Percentiles rank a stretch among this genome's conserved stretches.
Evolutionary conservation across 2,113 vertebrate species (phyloP).

Genomic region (Xiphophorus maculatus): DNA sequence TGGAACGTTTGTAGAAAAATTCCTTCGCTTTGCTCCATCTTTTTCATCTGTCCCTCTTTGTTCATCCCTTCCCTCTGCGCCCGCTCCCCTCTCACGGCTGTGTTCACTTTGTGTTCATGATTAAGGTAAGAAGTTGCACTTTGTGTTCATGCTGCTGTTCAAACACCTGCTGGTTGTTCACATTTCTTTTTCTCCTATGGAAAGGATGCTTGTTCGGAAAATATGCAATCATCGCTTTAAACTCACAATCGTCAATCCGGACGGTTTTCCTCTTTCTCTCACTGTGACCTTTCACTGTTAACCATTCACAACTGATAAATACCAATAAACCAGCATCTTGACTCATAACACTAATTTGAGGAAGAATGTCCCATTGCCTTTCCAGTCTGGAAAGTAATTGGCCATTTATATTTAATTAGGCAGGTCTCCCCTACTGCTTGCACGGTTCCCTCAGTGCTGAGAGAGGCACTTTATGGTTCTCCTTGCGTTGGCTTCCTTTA

Average conservation of each 20-base stretch:
- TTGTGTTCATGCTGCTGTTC: conserved; percentile 12
- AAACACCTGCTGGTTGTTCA: conserved; percentile 8
- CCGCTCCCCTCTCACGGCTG: conserved; percentile 37
- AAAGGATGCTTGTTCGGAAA: conserved; percentile 31
- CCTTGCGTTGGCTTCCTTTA: conserved; percentile 70
- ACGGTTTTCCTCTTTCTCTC: not conserved
- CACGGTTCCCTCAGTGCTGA: conserved; percentile 71
- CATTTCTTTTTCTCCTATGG: conserved; percentile 7
- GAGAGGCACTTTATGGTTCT: conserved; percentile 73
- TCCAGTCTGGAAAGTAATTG: conserved; percentile 75
- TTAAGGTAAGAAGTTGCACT: conserved; percentile 68
- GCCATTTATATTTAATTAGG: conserved; percentile 83
- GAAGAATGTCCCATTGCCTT: conserved; percentile 70
- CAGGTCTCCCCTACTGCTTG: conserved; percentile 63
- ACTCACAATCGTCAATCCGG: conserved; percentile 12
- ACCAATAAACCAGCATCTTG: conserved; percentile 68
- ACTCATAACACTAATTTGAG: conserved; percentile 67
- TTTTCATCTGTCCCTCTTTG: conserved; percentile 37
- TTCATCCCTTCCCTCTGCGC: conserved; percentile 20
- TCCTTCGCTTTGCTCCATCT: conserved; percentile 38
- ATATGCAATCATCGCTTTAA: conserved; percentile 1
- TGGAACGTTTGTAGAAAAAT: conserved; percentile 63
- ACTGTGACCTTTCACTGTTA: conserved; percentile 28
- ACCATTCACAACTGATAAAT: conserved; percentile 61
- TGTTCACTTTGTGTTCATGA: conserved; percentile 52